Evolutionary conservation across 30 jellyfish, hydroid and myxozoan genomes (phyloP).

Genomic region (Turritopsis rubra): DNA sequence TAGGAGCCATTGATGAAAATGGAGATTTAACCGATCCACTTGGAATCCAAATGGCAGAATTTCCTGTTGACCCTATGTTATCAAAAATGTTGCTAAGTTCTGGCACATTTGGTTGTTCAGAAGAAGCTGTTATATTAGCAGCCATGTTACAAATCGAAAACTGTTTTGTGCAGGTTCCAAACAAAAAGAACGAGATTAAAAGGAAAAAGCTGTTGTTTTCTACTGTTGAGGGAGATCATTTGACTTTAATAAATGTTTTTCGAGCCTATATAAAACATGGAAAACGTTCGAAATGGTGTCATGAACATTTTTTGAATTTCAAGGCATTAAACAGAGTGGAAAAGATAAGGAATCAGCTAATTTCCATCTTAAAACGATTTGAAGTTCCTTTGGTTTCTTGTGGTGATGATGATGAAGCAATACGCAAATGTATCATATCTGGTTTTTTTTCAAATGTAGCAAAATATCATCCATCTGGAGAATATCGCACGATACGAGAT

Average conservation of each 20-base stretch:
- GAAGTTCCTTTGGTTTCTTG: conserved; percentile 82
- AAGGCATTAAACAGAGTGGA: conserved; percentile 90
- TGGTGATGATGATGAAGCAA: conserved; percentile 86
- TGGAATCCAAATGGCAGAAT: conserved; percentile 96
- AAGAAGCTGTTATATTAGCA: conserved; percentile 88
- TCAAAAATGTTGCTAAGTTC: conserved; percentile 83
- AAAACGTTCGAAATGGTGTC: conserved; percentile 90
- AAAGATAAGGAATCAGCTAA: conserved; percentile 66
- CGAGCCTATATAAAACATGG: conserved; percentile 65
- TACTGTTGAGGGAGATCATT: conserved; percentile 94
- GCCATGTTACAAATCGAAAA: conserved; percentile 97
- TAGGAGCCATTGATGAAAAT: conserved; percentile 73
- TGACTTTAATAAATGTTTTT: conserved; percentile 84
- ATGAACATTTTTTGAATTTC: conserved; percentile 74
- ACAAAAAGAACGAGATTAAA: conserved; percentile 55
- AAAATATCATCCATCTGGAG: conserved; percentile 94
- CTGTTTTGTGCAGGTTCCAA: conserved; percentile 49
- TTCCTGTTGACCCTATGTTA: conserved; percentile 96
- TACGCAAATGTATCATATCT: conserved; percentile 88
- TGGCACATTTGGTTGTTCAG: conserved; percentile 93
- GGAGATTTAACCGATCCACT: conserved; percentile 84
- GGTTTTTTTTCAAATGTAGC: conserved; percentile 98
- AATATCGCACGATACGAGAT: conserved; percentile 87
- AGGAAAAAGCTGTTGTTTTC: conserved; percentile 75
- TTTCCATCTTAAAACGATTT: conserved; percentile 59